Conservation (phyloP, 2,888 invertebrate species). For the Cephus rjabovi region DNA sequence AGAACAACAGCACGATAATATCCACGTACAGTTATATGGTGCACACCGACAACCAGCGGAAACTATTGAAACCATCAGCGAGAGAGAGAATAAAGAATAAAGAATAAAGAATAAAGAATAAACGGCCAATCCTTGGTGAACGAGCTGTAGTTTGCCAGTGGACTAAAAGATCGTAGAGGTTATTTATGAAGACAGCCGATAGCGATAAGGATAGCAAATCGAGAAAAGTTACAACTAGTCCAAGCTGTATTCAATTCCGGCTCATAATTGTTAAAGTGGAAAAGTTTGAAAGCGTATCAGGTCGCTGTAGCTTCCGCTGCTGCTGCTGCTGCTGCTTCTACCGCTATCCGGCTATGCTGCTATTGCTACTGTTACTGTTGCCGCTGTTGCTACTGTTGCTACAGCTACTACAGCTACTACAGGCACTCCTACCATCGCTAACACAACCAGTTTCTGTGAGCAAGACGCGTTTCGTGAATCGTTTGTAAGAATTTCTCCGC, state of each 20-base stretch:
- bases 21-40: no score
- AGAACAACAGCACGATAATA: no score
- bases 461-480: constrained; percentile 16
- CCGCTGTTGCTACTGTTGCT: no score
- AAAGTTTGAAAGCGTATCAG: constrained; percentile 54
- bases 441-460: constrained; percentile 7
- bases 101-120: neutral
- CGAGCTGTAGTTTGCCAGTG: neutral
- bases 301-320: constrained; percentile 13
- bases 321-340: constrained; percentile 7
- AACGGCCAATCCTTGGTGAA: constrained; percentile 2
- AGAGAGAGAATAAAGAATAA: neutral
- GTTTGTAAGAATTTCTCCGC: neutral
- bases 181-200: constrained; percentile 55
- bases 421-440: no score
- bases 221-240: constrained; percentile 53
- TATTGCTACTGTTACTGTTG: no score
- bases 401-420: no score
- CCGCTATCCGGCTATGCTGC: neutral
- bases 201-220: constrained; percentile 57
- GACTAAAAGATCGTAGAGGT: constrained; percentile 40
- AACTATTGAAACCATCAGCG: no score
- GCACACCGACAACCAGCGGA: no score
- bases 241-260: constrained; percentile 59
- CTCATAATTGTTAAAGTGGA: constrained; percentile 61